Base-by-base conservation (phyloP, 2,888 invertebrate genomes). In the Galeruca laticollis region DNA sequence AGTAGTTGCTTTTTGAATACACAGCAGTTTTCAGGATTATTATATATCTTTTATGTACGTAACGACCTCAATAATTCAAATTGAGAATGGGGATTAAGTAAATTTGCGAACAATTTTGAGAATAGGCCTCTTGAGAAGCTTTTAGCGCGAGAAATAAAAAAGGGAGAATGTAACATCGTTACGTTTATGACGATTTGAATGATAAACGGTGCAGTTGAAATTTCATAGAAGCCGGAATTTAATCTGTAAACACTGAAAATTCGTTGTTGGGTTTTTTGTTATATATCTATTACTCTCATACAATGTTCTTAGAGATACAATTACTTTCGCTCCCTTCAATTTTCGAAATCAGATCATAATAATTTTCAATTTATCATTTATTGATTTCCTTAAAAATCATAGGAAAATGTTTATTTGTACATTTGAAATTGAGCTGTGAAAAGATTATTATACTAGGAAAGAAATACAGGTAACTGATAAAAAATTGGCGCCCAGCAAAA, bases 61-160 rank as follows among this genome's bases (percentile, higher is more conserved):
- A 47, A 47, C 47, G 18, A 1, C 26, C 31, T 26, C 15, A 31
- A 54, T 54, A 54, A 54, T 26, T 54, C 54, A 54, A 54, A 54
- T 4, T 31, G 26, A 31, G 26, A n/a, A 54, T 54, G 9, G n/a
- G 15, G n/a, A 13, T 54, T 47, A 47, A 47, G 31, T 15, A 57
- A 57, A 57, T 33, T 57, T 57, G 56, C 56, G 33, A 57, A 57
- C 35, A 31, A 35, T 57, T 57, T 57, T 18, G 18, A 35, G 33
- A 57, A 57, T 35, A 18, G 56, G 18, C 18, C 56, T 33, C 56
- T 18, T 11, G 56, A 18, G 56, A 57, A n/a, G 35, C 33, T 57
- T 18, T 35, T 33, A 15, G 56, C 15, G 11, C 26, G 56, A 0
- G 18, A 57, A 57, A 57, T 57, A 11, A 57, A 57, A 57, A 47